Evolutionary conservation across 2,888 invertebrate species (phyloP).

Genomic region (Camponotus fellah): DNA sequence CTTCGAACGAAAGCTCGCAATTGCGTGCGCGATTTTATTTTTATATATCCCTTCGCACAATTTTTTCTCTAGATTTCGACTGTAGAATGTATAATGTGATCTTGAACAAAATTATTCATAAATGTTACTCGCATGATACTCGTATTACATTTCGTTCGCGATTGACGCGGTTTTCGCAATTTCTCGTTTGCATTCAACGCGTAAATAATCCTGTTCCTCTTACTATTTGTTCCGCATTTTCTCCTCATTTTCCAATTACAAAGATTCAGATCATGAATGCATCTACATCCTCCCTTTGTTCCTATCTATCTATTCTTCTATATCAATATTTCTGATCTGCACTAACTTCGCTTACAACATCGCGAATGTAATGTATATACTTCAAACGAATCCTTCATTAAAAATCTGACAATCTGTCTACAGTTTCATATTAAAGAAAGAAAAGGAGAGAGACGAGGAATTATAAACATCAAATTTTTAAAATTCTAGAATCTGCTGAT

Average conservation of each 20-base stretch:
- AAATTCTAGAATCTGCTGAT: neutral
- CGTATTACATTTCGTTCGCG: neutral
- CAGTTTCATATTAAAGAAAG: neutral
- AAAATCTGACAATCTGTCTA: neutral
- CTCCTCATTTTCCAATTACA: conserved; percentile 64
- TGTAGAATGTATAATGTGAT: neutral
- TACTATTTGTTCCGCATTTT: conserved; percentile 54
- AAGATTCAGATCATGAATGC: conserved; percentile 59
- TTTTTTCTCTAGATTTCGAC: neutral
- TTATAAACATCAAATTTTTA: neutral
- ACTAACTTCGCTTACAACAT: conserved; percentile 40
- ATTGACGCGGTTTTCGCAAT: neutral
- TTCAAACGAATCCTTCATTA: neutral
- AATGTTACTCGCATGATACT: neutral
- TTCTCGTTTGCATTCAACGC: neutral
- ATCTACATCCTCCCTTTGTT: conserved; percentile 71
- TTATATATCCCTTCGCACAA: neutral
- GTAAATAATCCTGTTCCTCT: neutral
- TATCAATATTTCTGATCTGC: conserved; percentile 66
- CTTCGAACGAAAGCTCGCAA: neutral
- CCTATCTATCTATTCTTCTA: conserved; percentile 51
- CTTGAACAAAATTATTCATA: neutral
- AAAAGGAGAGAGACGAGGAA: neutral
- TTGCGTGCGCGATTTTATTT: neutral
- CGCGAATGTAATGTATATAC: neutral